Evolutionary conservation across 2,888 invertebrate species (phyloP).

Genomic region (Apodemia zela): DNA sequence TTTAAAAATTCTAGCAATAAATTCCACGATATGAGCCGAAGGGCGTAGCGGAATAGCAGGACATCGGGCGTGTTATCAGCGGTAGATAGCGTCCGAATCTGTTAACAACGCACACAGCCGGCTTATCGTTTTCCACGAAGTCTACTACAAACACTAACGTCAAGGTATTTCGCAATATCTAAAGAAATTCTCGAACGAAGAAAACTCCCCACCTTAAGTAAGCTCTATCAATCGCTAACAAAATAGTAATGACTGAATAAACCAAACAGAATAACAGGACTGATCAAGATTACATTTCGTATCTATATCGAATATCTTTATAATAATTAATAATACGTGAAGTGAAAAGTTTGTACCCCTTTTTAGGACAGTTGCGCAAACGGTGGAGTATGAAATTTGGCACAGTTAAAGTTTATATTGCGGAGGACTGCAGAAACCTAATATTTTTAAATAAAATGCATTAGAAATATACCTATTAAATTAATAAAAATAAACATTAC

Average conservation of each 20-base stretch:
- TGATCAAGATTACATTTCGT: too few species aligned
- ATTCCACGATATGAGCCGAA: slow-evolving; percentile 19
- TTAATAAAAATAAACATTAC: too few species aligned
- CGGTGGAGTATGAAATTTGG: too few species aligned
- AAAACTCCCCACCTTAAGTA: slow-evolving; percentile 15
- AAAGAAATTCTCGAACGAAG: slow-evolving; percentile 9
- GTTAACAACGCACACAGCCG: slow-evolving; percentile 43
- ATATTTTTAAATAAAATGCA: too few species aligned
- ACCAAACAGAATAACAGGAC: too few species aligned
- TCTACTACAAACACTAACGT: slow-evolving; percentile 63
- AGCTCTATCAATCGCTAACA: background rate
- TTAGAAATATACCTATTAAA: too few species aligned
- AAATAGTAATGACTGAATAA: background rate
- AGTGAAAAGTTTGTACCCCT: too few species aligned
- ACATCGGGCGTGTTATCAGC: slow-evolving; percentile 52
- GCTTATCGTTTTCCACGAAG: slow-evolving; percentile 73
- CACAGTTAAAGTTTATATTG: too few species aligned
- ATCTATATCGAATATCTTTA: too few species aligned
- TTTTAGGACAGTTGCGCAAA: too few species aligned
- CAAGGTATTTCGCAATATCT: slow-evolving; percentile 62
- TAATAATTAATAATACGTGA: too few species aligned
- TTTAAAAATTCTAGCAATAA: background rate
- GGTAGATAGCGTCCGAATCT: slow-evolving; percentile 65
- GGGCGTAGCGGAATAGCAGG: slow-evolving; percentile 34
- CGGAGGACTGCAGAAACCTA: too few species aligned